These are phyloP conservation scores for Cynaeus angustus DNA, from an alignment of 2,888 invertebrate species.

Conservation along the genomic window DNA sequence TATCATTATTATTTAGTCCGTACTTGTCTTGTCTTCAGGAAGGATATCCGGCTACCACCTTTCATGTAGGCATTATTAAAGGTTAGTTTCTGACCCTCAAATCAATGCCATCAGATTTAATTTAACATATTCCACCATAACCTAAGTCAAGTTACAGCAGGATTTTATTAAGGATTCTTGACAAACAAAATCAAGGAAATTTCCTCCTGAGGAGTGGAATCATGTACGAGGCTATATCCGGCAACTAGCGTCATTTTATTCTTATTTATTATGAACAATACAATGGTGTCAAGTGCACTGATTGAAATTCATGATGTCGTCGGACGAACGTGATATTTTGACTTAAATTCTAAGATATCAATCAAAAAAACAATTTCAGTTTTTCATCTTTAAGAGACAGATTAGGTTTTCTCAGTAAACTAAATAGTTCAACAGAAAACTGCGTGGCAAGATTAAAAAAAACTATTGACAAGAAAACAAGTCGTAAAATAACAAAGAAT, in stretches of 20 bases:
- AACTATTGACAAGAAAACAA: too few relatives aligned
- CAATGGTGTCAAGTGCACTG: slow-evolving; percentile 40
- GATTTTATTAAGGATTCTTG: slow-evolving; percentile 43
- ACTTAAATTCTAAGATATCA: too few relatives aligned
- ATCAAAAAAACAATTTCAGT: too few relatives aligned
- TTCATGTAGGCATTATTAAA: slow-evolving; percentile 40
- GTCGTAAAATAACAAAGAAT: too few relatives aligned
- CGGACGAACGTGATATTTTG: neutral
- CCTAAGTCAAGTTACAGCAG: slow-evolving; percentile 41
- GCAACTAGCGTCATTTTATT: slow-evolving; percentile 30
- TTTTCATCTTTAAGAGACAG: too few relatives aligned
- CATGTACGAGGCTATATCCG: slow-evolving; percentile 47
- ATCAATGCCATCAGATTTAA: slow-evolving; percentile 44
- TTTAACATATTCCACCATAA: slow-evolving; percentile 44
- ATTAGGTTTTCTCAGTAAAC: too few relatives aligned
- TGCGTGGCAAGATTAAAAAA: too few relatives aligned
- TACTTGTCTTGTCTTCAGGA: slow-evolving; percentile 45
- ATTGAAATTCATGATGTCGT: slow-evolving; percentile 15
- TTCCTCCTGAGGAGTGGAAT: slow-evolving; percentile 43
- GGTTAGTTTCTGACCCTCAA: slow-evolving; percentile 44
- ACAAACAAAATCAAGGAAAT: slow-evolving; percentile 52
- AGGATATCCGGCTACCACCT: slow-evolving; percentile 46
- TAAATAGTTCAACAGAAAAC: too few relatives aligned
- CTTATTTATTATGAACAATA: slow-evolving; percentile 39
- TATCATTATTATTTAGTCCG: slow-evolving; percentile 21